phyloP scores from a whole-genome alignment of 2,113 vertebrate genomes.

The Ondatra zibethicus region DNA sequence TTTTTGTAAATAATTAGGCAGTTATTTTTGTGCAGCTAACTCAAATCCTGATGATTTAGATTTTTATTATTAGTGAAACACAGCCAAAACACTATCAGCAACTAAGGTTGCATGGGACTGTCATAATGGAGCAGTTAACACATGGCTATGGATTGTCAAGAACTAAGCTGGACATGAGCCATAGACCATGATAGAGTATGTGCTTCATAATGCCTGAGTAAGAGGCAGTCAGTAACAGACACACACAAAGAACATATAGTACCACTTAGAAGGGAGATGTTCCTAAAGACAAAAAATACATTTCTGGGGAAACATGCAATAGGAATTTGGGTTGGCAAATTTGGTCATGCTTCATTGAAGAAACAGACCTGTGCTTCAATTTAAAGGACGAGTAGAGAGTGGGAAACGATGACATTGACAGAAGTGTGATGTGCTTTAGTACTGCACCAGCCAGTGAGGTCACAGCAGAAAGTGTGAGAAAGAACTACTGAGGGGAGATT shows the following conservation, averaged over 20 bases:
- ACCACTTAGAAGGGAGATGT: neutral
- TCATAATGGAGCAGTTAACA: neutral
- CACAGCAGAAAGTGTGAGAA: neutral
- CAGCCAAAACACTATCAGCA: neutral
- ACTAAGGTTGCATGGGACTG: neutral
- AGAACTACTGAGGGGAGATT: neutral
- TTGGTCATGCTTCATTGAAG: neutral
- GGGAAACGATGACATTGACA: neutral
- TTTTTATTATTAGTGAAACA: neutral
- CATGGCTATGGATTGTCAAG: neutral
- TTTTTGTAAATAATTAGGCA: neutral
- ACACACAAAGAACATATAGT: neutral
- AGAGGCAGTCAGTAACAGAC: neutral
- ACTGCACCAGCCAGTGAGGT: neutral
- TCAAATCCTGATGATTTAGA: neutral
- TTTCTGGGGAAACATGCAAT: neutral
- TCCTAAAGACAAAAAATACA: neutral
- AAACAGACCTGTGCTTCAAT: neutral
- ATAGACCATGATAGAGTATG: too few relatives aligned
- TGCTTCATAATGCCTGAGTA: neutral
- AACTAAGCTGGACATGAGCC: neutral
- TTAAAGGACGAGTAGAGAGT: neutral
- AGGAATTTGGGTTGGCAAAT: neutral
- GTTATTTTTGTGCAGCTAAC: neutral
- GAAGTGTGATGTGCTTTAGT: neutral